Base-by-base conservation (phyloP, 2,888 invertebrate species). In the Spilarctia lutea region DNA sequence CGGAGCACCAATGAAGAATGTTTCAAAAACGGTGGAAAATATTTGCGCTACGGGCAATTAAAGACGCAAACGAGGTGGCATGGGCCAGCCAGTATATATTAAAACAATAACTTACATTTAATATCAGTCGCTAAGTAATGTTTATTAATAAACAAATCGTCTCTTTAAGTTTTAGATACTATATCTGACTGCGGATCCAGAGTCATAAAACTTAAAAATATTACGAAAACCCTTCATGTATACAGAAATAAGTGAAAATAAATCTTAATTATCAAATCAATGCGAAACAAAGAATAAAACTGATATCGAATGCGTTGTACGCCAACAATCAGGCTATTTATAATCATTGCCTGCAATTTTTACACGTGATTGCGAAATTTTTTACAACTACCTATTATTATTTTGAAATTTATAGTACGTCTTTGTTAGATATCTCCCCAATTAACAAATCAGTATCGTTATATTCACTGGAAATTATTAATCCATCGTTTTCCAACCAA, bases 401-500 rank as follows among this genome's bases (percentile, higher is more conserved):
- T 60, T 60, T 60, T 63, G 30, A 30, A 30, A 16, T 16, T 63
- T 63, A 63, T 27, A 63, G 6, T 3, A 27, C 16, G 30, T 63
- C 60, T 16, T 16, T 63, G 69, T 79, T 83, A 65, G 68, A 67
- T 79, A 72, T n/a, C 0, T 16, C 39, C 48, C 56, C 82, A 80
- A 70, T 71, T 18, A n/a, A 76, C 72, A 74, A 72, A 72, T 75
- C 72, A 72, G 74, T 71, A 20, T 84, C 68, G 68, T 74, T 68
- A 24, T 2, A 60, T 0, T 18, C 27, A 72, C 56, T 68, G 3
- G 45, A 33, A n/a, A 52, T 65, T 76, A 48, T 66, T 11, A 56
- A 72, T 60, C 60, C 52, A 33, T 68, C 42, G 72, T 78, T 70
- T 39, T 70, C 56, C 30, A 73, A 24, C 63, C 18, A 63, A 71